These are phyloP conservation scores for Mus pahari DNA, from an alignment of 2,113 vertebrate genomes.

Conservation along the genomic window DNA sequence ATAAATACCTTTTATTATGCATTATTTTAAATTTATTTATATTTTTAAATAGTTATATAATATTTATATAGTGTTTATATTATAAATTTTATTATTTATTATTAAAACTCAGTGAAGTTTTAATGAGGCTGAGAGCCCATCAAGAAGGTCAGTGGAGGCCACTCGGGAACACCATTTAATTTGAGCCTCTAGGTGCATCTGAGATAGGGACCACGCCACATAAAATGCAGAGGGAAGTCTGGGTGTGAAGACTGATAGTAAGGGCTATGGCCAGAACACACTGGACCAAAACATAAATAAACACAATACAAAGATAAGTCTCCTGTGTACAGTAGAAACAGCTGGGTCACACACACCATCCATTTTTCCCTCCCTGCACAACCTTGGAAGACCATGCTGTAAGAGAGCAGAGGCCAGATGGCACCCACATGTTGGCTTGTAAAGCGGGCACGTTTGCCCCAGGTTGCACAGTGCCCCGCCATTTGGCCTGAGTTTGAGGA, in stretches of 20 bases:
- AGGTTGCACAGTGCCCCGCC: not conserved
- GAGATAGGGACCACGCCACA: not conserved
- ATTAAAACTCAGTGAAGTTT: not conserved
- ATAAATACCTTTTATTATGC: too few species aligned
- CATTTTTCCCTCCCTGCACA: not conserved
- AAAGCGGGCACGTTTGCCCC: not conserved
- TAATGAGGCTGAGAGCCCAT: not conserved
- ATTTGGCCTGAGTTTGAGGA: not conserved
- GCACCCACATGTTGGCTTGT: not conserved
- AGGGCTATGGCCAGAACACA: not conserved
- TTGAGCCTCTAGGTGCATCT: not conserved
- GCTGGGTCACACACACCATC: not conserved
- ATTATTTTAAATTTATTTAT: too few species aligned
- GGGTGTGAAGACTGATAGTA: not conserved
- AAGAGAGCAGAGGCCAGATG: not conserved
- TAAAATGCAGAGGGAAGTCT: not conserved
- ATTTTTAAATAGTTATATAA: too few species aligned
- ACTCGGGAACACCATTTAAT: not conserved
- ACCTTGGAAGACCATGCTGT: not conserved
- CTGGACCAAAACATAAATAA: not conserved
- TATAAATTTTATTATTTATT: too few species aligned
- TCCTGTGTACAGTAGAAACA: not conserved
- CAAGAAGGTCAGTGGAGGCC: not conserved
- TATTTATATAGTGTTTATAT: too few species aligned
- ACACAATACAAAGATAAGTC: not conserved